Evolutionary conservation across 2,113 vertebrate genomes (phyloP), one percentile per base, ranked within the genome.

Genomic region (Poeciliopsis retropinna): DNA sequence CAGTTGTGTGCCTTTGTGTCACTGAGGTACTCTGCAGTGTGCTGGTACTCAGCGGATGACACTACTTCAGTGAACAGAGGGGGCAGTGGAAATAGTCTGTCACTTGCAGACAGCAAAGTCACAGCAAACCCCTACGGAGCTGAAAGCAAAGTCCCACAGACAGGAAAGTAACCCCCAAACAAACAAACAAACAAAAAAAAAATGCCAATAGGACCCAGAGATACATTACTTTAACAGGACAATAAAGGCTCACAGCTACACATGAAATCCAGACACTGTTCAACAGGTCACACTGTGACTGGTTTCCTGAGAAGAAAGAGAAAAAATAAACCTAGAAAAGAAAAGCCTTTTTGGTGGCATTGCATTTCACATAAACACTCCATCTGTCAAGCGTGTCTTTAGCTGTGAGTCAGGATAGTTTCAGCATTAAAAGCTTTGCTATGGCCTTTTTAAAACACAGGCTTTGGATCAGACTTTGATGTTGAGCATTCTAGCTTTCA

Each of bases 371-470:
- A 9, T 27, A 32, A 37, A 74, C 73, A 28, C 64, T 32, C 78
- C 79, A 72, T 87, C 79, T 79, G 71, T 67, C 77, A 88, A 76
- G 80, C 27, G 64, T 80, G 81, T 83, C 65, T 77, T 88, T 88
- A 69, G 66, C 79, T 76, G 74, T n/a, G 70, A 85, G 85, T 89
- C 84, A 87, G 78, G 78, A 86, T 83, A 84, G 75, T 71, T 72
- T 83, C 82, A 70, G 82, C 72, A 85, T 88, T 86, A 85, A 85
- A 76, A 80, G 85, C 70, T 90, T 86, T 91, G 64, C 77, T 69
- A 62, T 74, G 63, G 81, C 73, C 75, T 87, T 80, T 32, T 78
- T 67, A 84, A 81, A 87, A 78, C 75, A 84, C 64, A 75, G 74
- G 76, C 41, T 89, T 78, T 67, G 64, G 37, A 72, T 77, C 14